These are phyloP conservation scores for Tenualosa ilisha DNA, from an alignment of 2,797 vertebrate genomes.

Conservation along the genomic window DNA sequence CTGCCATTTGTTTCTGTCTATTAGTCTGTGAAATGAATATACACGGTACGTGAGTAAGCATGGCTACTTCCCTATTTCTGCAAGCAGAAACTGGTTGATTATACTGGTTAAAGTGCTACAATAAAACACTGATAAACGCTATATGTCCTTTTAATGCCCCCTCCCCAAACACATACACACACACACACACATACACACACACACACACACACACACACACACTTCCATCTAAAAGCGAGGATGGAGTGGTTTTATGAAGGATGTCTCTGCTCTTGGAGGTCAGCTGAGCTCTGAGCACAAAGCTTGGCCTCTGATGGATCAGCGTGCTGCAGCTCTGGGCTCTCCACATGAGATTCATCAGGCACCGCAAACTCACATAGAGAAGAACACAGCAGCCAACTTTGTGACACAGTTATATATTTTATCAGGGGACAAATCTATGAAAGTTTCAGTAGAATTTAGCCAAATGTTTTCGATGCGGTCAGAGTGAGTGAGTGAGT, in stretches of 20 bases:
- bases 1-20: neutral
- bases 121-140: neutral
- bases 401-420: conserved; percentile 17
- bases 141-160: neutral
- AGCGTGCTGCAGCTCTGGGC: neutral
- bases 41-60: neutral
- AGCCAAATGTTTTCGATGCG: conserved; percentile 20
- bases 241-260: neutral
- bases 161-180: neutral
- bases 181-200: neutral
- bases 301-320: neutral
- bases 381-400: neutral
- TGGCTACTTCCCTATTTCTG: neutral
- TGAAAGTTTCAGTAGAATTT: neutral
- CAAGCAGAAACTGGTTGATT: neutral
- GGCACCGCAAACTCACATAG: neutral
- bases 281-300: neutral
- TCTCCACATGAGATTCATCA: neutral
- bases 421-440: conserved; percentile 11
- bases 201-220: neutral
- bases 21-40: neutral
- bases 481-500: conserved; percentile 9
- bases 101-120: neutral
- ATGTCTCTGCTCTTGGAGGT: neutral
- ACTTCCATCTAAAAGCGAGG: neutral